Evolutionary conservation across 1,140 invertebrate genomes (phyloP).

Genomic region (silkworm (Bombyx mori)): ASM3026992v2 NC_085109.1:3457501-3458000

Average conservation of each 20-base stretch:
- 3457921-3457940: slow-evolving; percentile 57
- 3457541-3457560: not conserved
- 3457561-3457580: not conserved
- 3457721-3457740: slow-evolving; percentile 68
- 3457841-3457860: slow-evolving; percentile 53
- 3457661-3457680: not conserved
- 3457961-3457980: slow-evolving; percentile 51
- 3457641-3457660: not conserved
- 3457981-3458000: slow-evolving; percentile 55
- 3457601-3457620: not conserved
- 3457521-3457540: not conserved
- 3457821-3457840: slow-evolving; percentile 40
- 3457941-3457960: slow-evolving; percentile 52
- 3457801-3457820: slow-evolving; percentile 43
- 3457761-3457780: slow-evolving; percentile 43
- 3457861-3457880: slow-evolving; percentile 41
- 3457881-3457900: slow-evolving; percentile 43
- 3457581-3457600: not conserved
- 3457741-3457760: slow-evolving; percentile 72
- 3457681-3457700: not conserved
- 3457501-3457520: not conserved
- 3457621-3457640: not conserved
- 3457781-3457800: slow-evolving; percentile 56
- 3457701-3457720: slow-evolving; percentile 38
- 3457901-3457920: slow-evolving; percentile 54